Evolutionary conservation across 2,113 vertebrate genomes (phyloP).

Genomic region (Tor tambroides): DNA sequence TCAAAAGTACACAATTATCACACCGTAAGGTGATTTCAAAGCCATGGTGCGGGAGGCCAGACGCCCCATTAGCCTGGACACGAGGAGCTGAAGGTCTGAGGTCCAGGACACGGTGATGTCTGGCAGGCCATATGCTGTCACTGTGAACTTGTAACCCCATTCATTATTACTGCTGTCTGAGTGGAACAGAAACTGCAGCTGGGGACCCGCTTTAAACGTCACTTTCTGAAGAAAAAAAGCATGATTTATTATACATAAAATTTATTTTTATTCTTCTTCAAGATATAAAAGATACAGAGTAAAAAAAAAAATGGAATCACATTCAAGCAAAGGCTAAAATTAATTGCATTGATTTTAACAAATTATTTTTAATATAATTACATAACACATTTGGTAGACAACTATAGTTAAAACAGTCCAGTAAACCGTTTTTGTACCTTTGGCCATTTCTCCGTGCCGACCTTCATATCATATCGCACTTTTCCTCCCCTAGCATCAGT

Average conservation of each 20-base stretch:
- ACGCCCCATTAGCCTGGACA: slow-evolving; percentile 92
- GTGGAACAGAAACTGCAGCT: slow-evolving; percentile 98
- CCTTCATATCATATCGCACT: slow-evolving; percentile 94
- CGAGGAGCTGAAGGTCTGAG: slow-evolving; percentile 92
- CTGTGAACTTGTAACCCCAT: slow-evolving; percentile 97
- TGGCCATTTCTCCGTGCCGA: slow-evolving; percentile 97
- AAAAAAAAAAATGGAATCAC: neutral
- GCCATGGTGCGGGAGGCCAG: slow-evolving; percentile 91
- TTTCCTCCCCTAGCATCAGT: slow-evolving; percentile 95
- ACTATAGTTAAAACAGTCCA: neutral
- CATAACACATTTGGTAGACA: neutral
- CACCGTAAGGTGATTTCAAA: slow-evolving; percentile 83
- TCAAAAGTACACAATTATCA: slow-evolving; percentile 39
- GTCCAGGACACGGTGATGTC: slow-evolving; percentile 94
- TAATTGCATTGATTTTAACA: neutral
- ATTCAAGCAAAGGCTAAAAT: neutral
- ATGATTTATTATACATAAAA: too few relatives aligned
- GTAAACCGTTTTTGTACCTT: slow-evolving; percentile 76
- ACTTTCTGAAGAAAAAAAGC: slow-evolving; percentile 84
- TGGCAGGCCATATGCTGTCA: slow-evolving; percentile 89
- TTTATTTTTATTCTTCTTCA: too few relatives aligned
- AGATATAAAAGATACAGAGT: too few relatives aligned
- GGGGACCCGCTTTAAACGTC: slow-evolving; percentile 93
- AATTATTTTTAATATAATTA: neutral
- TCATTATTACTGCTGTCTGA: slow-evolving; percentile 98